These are phyloP conservation scores for Telenomus remus DNA, from an alignment of 1,140 invertebrate species.

Conservation along the genomic window DNA sequence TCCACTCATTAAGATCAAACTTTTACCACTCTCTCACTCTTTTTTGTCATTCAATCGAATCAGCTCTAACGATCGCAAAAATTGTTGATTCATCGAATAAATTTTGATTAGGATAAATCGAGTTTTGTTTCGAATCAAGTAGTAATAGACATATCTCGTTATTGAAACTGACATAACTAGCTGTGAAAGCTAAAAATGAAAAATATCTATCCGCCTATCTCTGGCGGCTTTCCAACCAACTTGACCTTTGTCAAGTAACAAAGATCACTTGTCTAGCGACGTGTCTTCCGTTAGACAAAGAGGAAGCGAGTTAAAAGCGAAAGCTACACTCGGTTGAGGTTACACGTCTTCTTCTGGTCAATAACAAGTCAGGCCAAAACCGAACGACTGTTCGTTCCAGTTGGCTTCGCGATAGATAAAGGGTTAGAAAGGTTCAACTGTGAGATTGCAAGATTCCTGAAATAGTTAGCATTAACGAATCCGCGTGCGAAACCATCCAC, in stretches of 20 bases:
- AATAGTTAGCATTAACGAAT: conserved; percentile 68
- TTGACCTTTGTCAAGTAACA: conserved; percentile 23
- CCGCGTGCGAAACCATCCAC: conserved; percentile 52
- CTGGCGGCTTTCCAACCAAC: conserved; percentile 1
- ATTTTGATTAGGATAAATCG: too few relatives aligned
- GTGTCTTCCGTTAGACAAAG: conserved; percentile 53
- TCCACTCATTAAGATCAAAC: conserved; percentile 44
- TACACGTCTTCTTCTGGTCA: conserved; percentile 44
- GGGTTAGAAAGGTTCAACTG: conserved; percentile 63
- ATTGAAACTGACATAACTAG: too few relatives aligned
- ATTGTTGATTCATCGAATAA: too few relatives aligned
- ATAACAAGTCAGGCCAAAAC: too few relatives aligned
- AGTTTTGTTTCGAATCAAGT: too few relatives aligned
- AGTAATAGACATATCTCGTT: too few relatives aligned
- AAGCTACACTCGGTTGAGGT: conserved; percentile 55
- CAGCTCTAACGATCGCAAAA: too few relatives aligned
- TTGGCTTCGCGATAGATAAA: conserved; percentile 64
- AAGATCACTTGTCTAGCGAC: too few relatives aligned
- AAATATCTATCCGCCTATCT: too few relatives aligned
- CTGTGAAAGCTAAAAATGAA: too few relatives aligned
- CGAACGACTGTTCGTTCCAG: conserved; percentile 17
- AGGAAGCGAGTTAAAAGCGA: conserved; percentile 65
- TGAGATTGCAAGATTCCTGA: conserved; percentile 68
- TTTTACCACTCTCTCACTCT: too few relatives aligned
- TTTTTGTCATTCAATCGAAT: too few relatives aligned